A percentile compares a stretch with the other conserved stretches of the same genome.
phyloP scores from a whole-genome alignment of 2,113 vertebrate species.

The Rallus limicola region DNA sequence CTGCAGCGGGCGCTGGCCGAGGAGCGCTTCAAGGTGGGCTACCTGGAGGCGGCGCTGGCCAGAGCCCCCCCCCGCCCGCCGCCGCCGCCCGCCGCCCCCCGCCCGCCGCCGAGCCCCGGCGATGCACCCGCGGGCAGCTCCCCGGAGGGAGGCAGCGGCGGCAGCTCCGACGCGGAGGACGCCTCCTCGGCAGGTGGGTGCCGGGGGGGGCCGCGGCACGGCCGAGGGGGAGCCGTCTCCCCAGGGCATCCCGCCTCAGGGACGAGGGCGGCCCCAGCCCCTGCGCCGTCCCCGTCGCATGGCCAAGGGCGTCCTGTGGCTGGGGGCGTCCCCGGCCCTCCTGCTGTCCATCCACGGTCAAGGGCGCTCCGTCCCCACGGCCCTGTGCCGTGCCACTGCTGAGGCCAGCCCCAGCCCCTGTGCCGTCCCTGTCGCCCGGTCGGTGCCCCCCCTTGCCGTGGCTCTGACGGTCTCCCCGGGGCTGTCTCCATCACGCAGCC shows the following conservation, averaged over 20 bases:
- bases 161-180: conserved; percentile 90
- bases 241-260: not conserved
- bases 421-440: rapidly evolving
- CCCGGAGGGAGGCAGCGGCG: conserved; percentile 83
- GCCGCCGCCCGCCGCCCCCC: not conserved
- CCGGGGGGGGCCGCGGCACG: not conserved
- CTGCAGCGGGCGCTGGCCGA: conserved; percentile 86
- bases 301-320: not conserved
- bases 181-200: conserved; percentile 83
- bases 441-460: not conserved
- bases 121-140: conserved; percentile 80
- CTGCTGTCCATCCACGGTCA: not conserved
- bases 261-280: not conserved
- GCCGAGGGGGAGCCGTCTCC: not conserved
- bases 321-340: not conserved
- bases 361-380: not conserved
- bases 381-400: rapidly evolving
- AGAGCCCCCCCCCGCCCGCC: not conserved
- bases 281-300: not conserved
- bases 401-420: not conserved
- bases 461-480: not conserved
- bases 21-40: conserved; percentile 91
- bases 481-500: not conserved
- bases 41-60: conserved; percentile 86
- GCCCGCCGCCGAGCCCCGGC: not conserved